Evolutionary conservation across 2,113 vertebrate species (phyloP).

Genomic region (Salvelinus sp.): DNA sequence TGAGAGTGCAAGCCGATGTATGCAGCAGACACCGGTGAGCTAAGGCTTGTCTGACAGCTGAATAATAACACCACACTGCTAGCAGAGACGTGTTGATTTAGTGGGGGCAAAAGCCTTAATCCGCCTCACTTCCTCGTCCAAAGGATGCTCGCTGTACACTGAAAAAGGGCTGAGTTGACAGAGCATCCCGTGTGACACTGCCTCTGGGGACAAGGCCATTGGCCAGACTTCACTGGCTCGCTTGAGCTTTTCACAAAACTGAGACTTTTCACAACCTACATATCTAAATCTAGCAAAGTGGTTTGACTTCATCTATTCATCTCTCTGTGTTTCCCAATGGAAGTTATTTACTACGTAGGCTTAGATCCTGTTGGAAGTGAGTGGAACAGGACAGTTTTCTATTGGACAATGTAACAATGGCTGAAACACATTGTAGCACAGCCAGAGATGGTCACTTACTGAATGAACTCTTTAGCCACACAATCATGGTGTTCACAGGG

Average conservation of each 20-base stretch:
- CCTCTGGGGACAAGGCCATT: slow-evolving; percentile 11
- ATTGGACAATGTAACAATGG: slow-evolving; percentile 16
- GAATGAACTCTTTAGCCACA: slow-evolving; percentile 13
- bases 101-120: slow-evolving; percentile 64
- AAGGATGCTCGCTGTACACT: slow-evolving; percentile 41
- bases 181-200: slow-evolving; percentile 22
- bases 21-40: slow-evolving; percentile 42
- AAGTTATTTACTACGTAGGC: slow-evolving; percentile 4
- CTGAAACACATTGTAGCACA: slow-evolving; percentile 18
- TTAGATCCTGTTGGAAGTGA: slow-evolving; percentile 1
- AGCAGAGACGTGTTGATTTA: slow-evolving; percentile 70
- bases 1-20: slow-evolving; percentile 29
- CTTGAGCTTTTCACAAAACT: slow-evolving; percentile 28
- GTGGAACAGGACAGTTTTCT: slow-evolving; percentile 11
- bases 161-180: slow-evolving; percentile 44
- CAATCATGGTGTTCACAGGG: slow-evolving; percentile 26
- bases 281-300: not conserved
- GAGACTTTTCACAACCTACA: not conserved
- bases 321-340: not conserved
- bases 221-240: slow-evolving; percentile 18
- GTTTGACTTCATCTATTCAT: not conserved
- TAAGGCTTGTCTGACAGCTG: slow-evolving; percentile 64
- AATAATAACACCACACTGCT: slow-evolving; percentile 65
- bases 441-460: slow-evolving; percentile 21
- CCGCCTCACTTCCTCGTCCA: slow-evolving; percentile 69